These are phyloP conservation scores for Dipodomys merriami DNA, from an alignment of 2,113 vertebrate species.

Conservation along the genomic window DNA sequence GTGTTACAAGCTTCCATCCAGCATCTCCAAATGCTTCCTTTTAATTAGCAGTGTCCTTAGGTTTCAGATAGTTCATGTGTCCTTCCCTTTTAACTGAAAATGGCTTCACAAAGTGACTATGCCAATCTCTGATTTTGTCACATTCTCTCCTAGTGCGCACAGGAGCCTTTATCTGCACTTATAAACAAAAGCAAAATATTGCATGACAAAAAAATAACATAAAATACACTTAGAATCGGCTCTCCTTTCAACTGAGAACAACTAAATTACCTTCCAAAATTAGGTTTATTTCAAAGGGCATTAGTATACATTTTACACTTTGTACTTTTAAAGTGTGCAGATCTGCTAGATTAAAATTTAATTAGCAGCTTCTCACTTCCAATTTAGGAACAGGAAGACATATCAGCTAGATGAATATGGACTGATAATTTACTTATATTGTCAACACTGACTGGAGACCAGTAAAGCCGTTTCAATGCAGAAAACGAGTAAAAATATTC, in stretches of 20 bases:
- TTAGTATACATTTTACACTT: neutral
- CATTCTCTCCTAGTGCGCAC: neutral
- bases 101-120: neutral
- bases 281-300: constrained; percentile 13
- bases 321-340: neutral
- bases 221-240: neutral
- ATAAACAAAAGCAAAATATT: constrained; percentile 53
- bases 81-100: neutral
- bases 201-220: neutral
- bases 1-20: neutral
- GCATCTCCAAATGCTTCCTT: neutral
- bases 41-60: neutral
- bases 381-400: constrained; percentile 56
- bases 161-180: constrained; percentile 25
- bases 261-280: constrained; percentile 24
- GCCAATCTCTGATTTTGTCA: neutral
- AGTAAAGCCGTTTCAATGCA: constrained; percentile 8
- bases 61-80: neutral
- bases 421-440: constrained; percentile 42
- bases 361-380: constrained; percentile 56
- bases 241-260: constrained; percentile 44
- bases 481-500: constrained; percentile 50
- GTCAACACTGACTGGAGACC: constrained; percentile 40
- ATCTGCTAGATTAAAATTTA: constrained; percentile 34
- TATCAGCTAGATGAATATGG: neutral